A percentile compares a stretch with the other conserved stretches of the same genome.
Conservation (phyloP, 2,888 invertebrate species). For the Acanthosepion esculentum region DNA sequence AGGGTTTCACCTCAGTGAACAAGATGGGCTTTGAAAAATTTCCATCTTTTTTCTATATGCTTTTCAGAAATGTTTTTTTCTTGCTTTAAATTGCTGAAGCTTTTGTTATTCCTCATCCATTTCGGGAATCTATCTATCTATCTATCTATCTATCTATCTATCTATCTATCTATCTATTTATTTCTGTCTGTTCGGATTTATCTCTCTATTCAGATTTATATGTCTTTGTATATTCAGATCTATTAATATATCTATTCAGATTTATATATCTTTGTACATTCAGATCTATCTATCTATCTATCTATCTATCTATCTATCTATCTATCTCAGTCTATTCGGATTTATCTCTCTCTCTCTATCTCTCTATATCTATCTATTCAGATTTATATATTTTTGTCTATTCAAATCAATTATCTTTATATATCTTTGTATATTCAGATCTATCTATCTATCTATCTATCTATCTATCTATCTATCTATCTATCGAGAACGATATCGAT, state of each 20-base stretch:
- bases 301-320: too few species aligned
- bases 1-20: too few species aligned
- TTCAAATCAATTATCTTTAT: too few species aligned
- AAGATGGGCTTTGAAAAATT: too few species aligned
- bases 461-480: background rate
- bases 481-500: background rate
- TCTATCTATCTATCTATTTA: background rate
- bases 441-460: conserved; percentile 2
- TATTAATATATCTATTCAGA: background rate
- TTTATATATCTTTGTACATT: background rate
- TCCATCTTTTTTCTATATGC: background rate
- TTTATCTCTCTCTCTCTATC: background rate
- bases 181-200: background rate
- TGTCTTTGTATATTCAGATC: background rate
- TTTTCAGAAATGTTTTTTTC: background rate
- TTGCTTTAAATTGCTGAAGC: background rate
- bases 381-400: too few species aligned
- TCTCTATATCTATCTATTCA: background rate
- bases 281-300: background rate
- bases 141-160: background rate
- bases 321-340: too few species aligned
- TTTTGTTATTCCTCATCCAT: background rate
- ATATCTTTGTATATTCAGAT: background rate
- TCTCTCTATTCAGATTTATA: background rate
- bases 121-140: background rate